Evolutionary conservation across 2,797 vertebrate species (phyloP).

Genomic region (Sardinella longiceps): DNA sequence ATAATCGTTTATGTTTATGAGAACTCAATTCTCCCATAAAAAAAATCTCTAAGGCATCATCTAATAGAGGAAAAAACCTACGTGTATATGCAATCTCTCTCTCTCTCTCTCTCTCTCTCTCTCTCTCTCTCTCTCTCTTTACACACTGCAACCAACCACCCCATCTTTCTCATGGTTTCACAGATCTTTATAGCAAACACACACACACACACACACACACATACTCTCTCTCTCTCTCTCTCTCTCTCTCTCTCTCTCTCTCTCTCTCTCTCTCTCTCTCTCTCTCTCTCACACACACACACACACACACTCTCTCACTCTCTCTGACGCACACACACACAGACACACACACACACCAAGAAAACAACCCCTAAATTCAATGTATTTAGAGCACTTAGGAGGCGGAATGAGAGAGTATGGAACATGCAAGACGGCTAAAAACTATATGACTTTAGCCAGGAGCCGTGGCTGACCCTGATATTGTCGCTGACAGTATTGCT

Average conservation of each 20-base stretch:
- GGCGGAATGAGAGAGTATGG: neutral
- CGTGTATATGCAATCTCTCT: neutral
- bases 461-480: neutral
- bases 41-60: neutral
- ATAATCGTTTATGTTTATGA: neutral
- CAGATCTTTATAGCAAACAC: too few relatives aligned
- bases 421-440: neutral
- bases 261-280: too few relatives aligned
- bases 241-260: too few relatives aligned
- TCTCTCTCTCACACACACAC: too few relatives aligned
- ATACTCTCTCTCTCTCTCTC: too few relatives aligned
- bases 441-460: neutral
- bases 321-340: neutral
- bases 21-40: neutral
- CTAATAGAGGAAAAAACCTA: neutral
- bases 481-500: conserved; percentile 11
- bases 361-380: neutral
- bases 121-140: too few relatives aligned
- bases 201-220: too few relatives aligned
- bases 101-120: neutral
- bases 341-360: neutral
- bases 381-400: conserved; percentile 1
- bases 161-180: neutral
- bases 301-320: too few relatives aligned
- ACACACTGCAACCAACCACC: neutral